Evolutionary conservation across 2,797 vertebrate species (phyloP), one percentile per base, ranked within the genome.

Genomic region (Coregonus ussuriensis): DNA sequence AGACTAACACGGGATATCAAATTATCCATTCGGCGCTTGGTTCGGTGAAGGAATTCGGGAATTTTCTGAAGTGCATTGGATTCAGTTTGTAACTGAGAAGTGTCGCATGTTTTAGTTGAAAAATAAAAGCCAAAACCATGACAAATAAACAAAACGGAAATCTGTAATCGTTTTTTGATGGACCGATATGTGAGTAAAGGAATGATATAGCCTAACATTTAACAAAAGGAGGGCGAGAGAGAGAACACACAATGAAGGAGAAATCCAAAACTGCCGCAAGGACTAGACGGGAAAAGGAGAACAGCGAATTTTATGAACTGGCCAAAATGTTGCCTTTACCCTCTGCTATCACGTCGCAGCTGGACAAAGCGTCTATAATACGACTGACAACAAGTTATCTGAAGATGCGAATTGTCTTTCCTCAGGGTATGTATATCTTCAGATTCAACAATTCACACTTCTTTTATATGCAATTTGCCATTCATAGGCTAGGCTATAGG

Each of bases 201-300:
- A 94, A 78, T 78, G 80, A 85, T 71, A 78, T 52, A 54, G 21
- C 18, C 18, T 15, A 56, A 67, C 13, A 37, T 53, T 25, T 37
- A 29, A 66, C n/a, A 37, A 41, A 54, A 74, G 76, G 59, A 41
- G 31, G 83, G 79, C 74, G 84, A 81, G 91, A 93, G 59, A 41
- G 25, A 83, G 79, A 93, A 74, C 63, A 67, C 79, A 86, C 93
- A 13, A 98, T 98, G 97, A 98, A 98, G 96, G 97, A 98, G 90
- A 98, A 98, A 93, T 98, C 97, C 79, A 98, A 98, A 95, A 98
- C 98, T 92, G 97, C 97, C 87, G 97, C 97, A 92, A 96, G 97
- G 94, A 98, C 97, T 92, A 96, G 97, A 90, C 95, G 97, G 89
- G 97, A 98, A 94, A 98, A 98, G 90, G 97, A 98, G 94, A 98